These are phyloP conservation scores for Aegotheles bennettii DNA, from an alignment of 2,113 vertebrate species.

Conservation along the genomic window DNA sequence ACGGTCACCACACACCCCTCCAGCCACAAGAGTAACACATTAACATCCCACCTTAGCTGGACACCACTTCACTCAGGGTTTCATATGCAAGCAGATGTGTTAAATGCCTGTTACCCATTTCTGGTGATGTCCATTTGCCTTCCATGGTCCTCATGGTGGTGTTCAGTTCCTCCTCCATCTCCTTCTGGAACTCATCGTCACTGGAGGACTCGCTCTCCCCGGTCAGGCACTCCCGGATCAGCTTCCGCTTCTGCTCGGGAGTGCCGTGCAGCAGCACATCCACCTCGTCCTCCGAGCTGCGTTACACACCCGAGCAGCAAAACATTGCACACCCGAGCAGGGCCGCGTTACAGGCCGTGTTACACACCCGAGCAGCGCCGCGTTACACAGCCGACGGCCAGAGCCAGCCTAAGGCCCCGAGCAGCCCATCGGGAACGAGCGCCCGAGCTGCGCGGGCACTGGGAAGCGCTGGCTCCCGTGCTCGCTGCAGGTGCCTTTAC, in stretches of 20 bases:
- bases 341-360: too few species aligned
- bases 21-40: not conserved
- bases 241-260: slow-evolving; percentile 90
- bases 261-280: slow-evolving; percentile 92
- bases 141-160: slow-evolving; percentile 86
- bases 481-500: too few species aligned
- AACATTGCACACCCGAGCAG: too few species aligned
- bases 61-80: not conserved
- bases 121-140: slow-evolving; percentile 73
- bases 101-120: slow-evolving; percentile 53
- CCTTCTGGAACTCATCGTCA: slow-evolving; percentile 95
- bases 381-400: too few species aligned
- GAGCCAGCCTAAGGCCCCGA: too few species aligned
- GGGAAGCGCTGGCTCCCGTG: too few species aligned
- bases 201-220: slow-evolving; percentile 96
- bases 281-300: slow-evolving; percentile 93
- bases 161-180: slow-evolving; percentile 94
- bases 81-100: not conserved
- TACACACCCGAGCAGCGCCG: too few species aligned
- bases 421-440: too few species aligned
- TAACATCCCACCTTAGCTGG: not conserved
- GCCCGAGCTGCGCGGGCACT: too few species aligned
- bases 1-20: not conserved
- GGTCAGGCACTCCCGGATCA: slow-evolving; percentile 92
- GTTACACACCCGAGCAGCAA: not conserved